phyloP scores from a whole-genome alignment of 1,140 invertebrate species.

The Zeugodacus cucurbitae region DNA sequence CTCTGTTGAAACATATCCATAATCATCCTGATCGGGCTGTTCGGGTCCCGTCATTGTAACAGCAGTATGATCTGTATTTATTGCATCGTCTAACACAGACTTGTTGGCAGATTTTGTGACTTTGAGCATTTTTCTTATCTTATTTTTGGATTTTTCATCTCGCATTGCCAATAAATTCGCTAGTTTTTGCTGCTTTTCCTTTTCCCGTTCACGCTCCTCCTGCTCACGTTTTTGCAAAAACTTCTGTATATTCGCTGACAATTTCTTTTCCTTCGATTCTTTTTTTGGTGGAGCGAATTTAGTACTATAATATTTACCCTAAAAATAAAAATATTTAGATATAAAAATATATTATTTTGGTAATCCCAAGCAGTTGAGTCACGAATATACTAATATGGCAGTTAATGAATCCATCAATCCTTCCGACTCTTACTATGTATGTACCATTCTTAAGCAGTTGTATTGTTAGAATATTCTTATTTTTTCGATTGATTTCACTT shows the following conservation, averaged over 20 bases:
- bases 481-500: no score
- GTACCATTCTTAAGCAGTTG: no score
- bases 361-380: no score
- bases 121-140: conserved; percentile 73
- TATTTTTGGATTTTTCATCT: conserved; percentile 77
- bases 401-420: no score
- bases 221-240: conserved; percentile 84
- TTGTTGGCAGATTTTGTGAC: conserved; percentile 90
- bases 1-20: conserved; percentile 86
- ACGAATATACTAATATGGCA: no score
- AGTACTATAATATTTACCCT: conserved; percentile 76
- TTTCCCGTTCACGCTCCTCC: conserved; percentile 76
- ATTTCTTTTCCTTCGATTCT: conserved; percentile 73
- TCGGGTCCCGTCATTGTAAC: conserved; percentile 78
- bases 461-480: no score
- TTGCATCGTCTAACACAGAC: conserved; percentile 83
- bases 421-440: no score
- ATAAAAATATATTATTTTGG: no score
- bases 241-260: conserved; percentile 83
- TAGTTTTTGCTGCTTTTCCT: conserved; percentile 74
- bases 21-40: conserved; percentile 90
- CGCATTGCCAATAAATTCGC: conserved; percentile 77
- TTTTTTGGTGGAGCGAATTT: conserved; percentile 87
- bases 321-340: not conserved
- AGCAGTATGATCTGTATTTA: conserved; percentile 80